phyloP scores from a whole-genome alignment of 2,797 vertebrate species.

The Hippopotamyrus pictus region DNA sequence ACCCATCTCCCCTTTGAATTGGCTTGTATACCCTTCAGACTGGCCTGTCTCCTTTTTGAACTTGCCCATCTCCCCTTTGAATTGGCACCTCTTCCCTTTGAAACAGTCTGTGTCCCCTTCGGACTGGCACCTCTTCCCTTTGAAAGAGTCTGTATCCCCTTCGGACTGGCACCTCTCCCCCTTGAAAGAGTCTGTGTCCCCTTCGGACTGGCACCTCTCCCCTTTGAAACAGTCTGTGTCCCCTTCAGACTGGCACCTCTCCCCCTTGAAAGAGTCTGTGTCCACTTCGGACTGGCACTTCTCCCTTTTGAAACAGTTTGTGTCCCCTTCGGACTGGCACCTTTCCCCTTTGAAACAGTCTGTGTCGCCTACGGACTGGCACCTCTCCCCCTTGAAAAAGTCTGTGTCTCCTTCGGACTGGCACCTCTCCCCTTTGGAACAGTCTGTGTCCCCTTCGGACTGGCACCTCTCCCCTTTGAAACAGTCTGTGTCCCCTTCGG shows the following conservation, averaged over 20 bases:
- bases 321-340: neutral
- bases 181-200: neutral
- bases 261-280: too few species aligned
- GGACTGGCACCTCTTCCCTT: neutral
- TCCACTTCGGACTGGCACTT: neutral
- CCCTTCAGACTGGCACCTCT: too few species aligned
- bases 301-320: neutral
- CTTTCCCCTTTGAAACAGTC: neutral
- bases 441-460: neutral
- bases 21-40: too few species aligned
- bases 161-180: neutral
- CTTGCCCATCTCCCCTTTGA: neutral
- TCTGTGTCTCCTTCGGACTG: neutral
- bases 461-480: neutral
- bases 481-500: neutral
- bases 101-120: neutral
- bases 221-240: neutral
- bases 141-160: neutral
- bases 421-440: neutral
- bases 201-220: neutral
- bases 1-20: neutral
- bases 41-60: neutral
- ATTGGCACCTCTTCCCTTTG: neutral
- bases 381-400: neutral
- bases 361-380: neutral